Conservation (phyloP, 2,888 invertebrate genomes). For the Panzeria rudis region DNA sequence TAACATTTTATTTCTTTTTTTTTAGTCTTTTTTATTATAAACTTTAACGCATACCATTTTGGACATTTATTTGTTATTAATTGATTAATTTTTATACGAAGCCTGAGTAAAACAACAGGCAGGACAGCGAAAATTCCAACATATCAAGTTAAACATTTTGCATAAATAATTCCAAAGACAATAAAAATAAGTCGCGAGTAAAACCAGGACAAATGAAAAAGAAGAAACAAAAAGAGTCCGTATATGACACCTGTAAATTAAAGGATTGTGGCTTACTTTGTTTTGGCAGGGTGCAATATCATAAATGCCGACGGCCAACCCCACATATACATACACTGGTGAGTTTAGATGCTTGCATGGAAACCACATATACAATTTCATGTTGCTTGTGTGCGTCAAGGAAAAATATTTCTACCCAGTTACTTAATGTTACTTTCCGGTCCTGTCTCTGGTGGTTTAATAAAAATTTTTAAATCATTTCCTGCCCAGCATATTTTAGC, state of each 20-base stretch:
- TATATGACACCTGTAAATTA: constrained; percentile 72
- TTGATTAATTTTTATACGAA: constrained; percentile 68
- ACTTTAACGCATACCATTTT: constrained; percentile 33
- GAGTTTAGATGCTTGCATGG: constrained; percentile 29
- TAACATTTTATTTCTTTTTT: constrained; percentile 42
- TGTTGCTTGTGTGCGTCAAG: constrained; percentile 59
- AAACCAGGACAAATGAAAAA: constrained; percentile 26
- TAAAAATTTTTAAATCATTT: constrained; percentile 71
- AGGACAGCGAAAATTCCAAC: constrained; percentile 25
- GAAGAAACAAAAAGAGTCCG: constrained; percentile 16
- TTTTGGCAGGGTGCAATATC: constrained; percentile 27
- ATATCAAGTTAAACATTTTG: constrained; percentile 68
- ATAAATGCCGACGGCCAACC: not conserved
- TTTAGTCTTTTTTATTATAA: constrained; percentile 14
- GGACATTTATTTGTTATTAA: constrained; percentile 69
- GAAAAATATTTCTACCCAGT: constrained; percentile 26
- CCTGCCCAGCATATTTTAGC: constrained; percentile 68
- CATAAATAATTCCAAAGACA: constrained; percentile 71
- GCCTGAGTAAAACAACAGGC: not conserved
- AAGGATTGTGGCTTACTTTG: constrained; percentile 67
- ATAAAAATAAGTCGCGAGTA: constrained; percentile 70
- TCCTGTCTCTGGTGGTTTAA: constrained; percentile 61
- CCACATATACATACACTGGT: constrained; percentile 15
- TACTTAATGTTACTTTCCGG: constrained; percentile 40
- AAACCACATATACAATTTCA: constrained; percentile 11